Evolutionary conservation across 2,888 invertebrate species (phyloP).

Genomic region (Heteromurus nitidus): DNA sequence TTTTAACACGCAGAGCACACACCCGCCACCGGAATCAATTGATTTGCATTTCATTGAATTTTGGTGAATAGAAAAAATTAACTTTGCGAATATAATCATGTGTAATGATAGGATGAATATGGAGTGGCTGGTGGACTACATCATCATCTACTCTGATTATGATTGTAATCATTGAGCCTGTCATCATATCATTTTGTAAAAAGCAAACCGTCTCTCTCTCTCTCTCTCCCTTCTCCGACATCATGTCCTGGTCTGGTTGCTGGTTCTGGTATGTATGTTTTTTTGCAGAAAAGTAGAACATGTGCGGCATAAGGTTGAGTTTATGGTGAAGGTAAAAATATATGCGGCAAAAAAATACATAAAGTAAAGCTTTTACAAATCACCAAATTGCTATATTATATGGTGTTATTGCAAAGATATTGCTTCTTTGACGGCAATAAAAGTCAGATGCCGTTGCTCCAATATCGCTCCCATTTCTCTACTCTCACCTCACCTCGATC

Average conservation of each 20-base stretch:
- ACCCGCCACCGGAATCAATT: not conserved
- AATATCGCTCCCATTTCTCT: conserved; percentile 7
- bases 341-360: conserved; percentile 8
- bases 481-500: conserved; percentile 11
- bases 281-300: not conserved
- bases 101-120: too few species aligned
- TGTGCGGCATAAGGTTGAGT: not conserved
- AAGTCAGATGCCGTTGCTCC: not conserved
- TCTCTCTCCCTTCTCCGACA: not conserved
- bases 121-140: too few species aligned
- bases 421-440: not conserved
- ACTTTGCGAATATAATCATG: too few species aligned
- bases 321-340: conserved; percentile 17
- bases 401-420: not conserved
- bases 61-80: too few species aligned
- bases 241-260: too few species aligned
- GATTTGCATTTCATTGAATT: too few species aligned
- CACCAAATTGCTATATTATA: conserved; percentile 9
- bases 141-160: not conserved
- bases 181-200: conserved; percentile 2
- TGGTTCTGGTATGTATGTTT: too few species aligned
- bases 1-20: not conserved
- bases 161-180: conserved; percentile 18
- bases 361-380: conserved; percentile 14
- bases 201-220: not conserved